Conservation (phyloP, 2,113 vertebrate genomes). For the Hydrolagus affinis region DNA sequence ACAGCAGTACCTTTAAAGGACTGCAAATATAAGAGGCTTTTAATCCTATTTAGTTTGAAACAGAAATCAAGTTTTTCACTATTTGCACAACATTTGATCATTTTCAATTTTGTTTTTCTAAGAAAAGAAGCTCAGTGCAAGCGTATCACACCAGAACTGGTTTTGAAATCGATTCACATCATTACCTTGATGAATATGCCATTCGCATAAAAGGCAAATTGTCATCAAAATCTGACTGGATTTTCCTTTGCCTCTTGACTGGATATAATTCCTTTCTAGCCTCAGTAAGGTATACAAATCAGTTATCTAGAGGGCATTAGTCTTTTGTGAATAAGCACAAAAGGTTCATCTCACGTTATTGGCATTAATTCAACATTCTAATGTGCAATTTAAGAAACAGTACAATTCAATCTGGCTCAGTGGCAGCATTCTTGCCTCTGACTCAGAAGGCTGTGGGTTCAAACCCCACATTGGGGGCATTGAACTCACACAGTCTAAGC, state of each 20-base stretch:
- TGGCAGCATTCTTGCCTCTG: no score
- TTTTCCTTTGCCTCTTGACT: background rate
- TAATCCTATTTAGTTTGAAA: background rate
- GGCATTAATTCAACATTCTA: constrained; percentile 2
- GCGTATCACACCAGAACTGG: background rate
- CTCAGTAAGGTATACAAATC: background rate
- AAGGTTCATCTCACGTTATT: background rate
- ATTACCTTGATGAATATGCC: background rate
- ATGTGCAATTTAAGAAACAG: background rate
- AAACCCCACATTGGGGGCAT: no score
- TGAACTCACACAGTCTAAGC: no score
- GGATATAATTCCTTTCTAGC: background rate
- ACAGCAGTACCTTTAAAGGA: no score
- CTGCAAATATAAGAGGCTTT: background rate
- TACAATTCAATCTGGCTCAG: no score
- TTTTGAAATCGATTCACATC: background rate
- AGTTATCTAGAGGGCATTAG: background rate
- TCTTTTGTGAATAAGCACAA: background rate
- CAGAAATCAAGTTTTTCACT: background rate
- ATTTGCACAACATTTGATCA: background rate
- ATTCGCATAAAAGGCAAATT: constrained; percentile 10
- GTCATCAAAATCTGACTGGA: background rate
- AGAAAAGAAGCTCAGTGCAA: background rate
- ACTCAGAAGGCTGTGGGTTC: no score
- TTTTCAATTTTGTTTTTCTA: background rate